Conservation (phyloP, 2,797 vertebrate species). For the Microtus agrestis region DNA sequence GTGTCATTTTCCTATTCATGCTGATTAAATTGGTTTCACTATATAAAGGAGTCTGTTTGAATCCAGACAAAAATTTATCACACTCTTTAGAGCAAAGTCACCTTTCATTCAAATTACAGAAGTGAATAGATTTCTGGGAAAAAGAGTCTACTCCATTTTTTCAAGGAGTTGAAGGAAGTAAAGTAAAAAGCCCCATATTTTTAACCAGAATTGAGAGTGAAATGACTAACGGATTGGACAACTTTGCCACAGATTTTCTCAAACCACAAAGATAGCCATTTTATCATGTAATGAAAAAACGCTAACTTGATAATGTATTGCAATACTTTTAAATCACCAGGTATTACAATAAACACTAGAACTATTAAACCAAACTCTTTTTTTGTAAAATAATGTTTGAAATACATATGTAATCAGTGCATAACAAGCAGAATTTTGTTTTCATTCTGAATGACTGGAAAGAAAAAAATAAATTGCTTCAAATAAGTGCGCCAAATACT, state of each 20-base stretch:
- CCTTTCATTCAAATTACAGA: constrained; percentile 30
- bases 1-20: constrained; percentile 1
- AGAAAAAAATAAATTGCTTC: not conserved
- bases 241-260: not conserved
- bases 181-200: not conserved
- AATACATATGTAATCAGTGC: not conserved
- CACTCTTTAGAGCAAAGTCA: constrained; percentile 6
- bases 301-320: not conserved
- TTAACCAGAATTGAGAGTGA: constrained; percentile 49
- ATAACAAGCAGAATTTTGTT: not conserved
- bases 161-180: not conserved
- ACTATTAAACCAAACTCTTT: not conserved
- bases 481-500: not conserved
- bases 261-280: not conserved
- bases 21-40: constrained; percentile 25
- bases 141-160: not conserved
- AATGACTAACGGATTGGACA: not conserved
- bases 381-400: not conserved
- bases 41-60: not conserved
- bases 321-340: not conserved
- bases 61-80: constrained; percentile 25
- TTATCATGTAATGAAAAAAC: not conserved
- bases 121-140: constrained; percentile 30
- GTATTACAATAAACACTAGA: not conserved
- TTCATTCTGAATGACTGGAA: not conserved